Percentiles rank a stretch among this genome's conserved stretches.
Conservation (phyloP, 2,797 vertebrate species). For the Mormyrops attenuatus region DNA sequence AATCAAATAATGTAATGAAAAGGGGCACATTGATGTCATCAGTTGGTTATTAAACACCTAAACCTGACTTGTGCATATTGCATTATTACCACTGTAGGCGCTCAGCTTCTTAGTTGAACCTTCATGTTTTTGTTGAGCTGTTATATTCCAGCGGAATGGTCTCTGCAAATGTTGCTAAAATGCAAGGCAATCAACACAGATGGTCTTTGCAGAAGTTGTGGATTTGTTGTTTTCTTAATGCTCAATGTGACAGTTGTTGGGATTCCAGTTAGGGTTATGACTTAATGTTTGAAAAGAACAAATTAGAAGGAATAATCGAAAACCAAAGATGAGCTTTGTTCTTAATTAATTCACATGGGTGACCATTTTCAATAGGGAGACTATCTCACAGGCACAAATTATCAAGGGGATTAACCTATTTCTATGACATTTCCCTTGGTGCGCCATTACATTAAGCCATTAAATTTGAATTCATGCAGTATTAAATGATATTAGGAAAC, state of each 20-base stretch:
- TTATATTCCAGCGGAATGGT: not conserved
- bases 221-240: not conserved
- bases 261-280: not conserved
- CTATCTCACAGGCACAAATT: not conserved
- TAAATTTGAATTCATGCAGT: not conserved
- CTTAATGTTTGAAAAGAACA: not conserved
- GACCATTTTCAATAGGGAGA: not conserved
- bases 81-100: not conserved
- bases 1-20: not conserved
- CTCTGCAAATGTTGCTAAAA: not conserved
- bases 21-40: not conserved
- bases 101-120: not conserved
- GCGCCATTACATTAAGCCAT: not conserved
- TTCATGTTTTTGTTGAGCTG: not conserved
- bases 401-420: not conserved
- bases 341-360: slow-evolving; percentile 11
- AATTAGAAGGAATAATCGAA: not conserved
- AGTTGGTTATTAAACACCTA: not conserved
- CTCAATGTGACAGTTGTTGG: not conserved
- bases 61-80: not conserved
- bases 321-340: not conserved
- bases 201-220: not conserved
- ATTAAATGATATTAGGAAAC: not conserved
- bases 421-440: not conserved
- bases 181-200: not conserved